Evolutionary conservation across 2,797 vertebrate species (phyloP).

Genomic region (Microhierax caerulescens): DNA sequence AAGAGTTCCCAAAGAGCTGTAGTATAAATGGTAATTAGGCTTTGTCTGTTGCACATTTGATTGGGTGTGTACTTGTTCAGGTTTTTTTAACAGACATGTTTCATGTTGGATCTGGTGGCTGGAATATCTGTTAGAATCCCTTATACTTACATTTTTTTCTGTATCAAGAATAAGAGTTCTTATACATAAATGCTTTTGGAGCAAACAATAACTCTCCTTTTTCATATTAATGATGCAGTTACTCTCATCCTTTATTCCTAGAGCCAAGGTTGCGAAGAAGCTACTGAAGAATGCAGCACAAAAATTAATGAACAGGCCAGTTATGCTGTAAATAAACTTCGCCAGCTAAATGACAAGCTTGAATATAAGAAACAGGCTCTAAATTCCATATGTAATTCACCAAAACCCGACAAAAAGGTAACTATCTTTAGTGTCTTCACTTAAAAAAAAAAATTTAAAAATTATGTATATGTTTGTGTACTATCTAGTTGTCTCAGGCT

Average conservation of each 20-base stretch:
- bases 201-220: background rate
- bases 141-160: background rate
- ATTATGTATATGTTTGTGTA: background rate
- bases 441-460: no score
- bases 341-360: slow-evolving; percentile 91
- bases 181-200: background rate
- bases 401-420: slow-evolving; percentile 98
- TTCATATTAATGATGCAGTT: background rate
- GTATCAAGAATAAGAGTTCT: background rate
- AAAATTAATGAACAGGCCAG: slow-evolving; percentile 92
- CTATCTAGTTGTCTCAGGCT: background rate
- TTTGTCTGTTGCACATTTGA: background rate
- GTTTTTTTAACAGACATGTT: background rate
- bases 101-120: background rate
- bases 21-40: background rate
- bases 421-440: background rate
- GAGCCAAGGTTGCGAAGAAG: slow-evolving; percentile 84
- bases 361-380: slow-evolving; percentile 96
- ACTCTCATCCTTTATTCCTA: slow-evolving; percentile 36
- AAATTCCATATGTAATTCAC: slow-evolving; percentile 92
- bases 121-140: background rate
- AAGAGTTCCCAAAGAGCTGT: background rate
- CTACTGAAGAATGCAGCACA: slow-evolving; percentile 84
- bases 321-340: slow-evolving; percentile 91
- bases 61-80: background rate